A percentile compares a stretch with the other conserved stretches of the same genome.
These are phyloP conservation scores for Hippocampus guttulatus DNA, from an alignment of 2,113 vertebrate species.

Conservation along the genomic window DNA sequence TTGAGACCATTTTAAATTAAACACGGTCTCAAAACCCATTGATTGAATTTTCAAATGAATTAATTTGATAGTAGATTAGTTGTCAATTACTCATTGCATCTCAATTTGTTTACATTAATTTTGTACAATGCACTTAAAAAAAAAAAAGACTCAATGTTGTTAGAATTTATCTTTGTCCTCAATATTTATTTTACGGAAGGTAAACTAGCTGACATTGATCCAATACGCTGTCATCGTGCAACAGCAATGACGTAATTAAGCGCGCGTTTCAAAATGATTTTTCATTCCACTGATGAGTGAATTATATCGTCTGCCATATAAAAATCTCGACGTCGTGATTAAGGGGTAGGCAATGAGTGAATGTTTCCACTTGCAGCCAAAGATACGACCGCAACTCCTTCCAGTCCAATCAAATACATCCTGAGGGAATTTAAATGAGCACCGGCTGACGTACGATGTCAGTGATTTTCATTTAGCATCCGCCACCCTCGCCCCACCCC, in stretches of 20 bases:
- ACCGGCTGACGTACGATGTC: constrained; percentile 27
- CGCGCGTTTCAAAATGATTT: neutral
- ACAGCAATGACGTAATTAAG: neutral
- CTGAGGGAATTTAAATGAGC: constrained; percentile 16
- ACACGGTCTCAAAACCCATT: too few relatives aligned
- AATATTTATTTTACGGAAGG: neutral
- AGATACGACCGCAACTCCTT: neutral
- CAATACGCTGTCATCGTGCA: neutral
- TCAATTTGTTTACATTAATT: neutral
- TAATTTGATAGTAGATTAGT: too few relatives aligned
- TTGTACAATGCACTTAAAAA: neutral
- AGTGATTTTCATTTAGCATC: constrained; percentile 57
- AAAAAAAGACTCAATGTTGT: neutral
- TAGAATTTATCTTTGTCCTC: neutral
- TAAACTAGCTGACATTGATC: neutral
- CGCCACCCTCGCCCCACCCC: constrained; percentile 29
- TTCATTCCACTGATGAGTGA: neutral
- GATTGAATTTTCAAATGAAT: too few relatives aligned
- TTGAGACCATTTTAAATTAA: too few relatives aligned
- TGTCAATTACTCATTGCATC: too few relatives aligned
- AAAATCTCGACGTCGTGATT: neutral
- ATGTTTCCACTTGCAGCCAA: neutral
- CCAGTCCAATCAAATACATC: neutral
- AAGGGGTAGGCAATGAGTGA: neutral
- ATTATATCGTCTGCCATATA: neutral